These are phyloP conservation scores for Laticauda laticaudata DNA, from an alignment of 2,113 vertebrate species.

Conservation along the genomic window DNA sequence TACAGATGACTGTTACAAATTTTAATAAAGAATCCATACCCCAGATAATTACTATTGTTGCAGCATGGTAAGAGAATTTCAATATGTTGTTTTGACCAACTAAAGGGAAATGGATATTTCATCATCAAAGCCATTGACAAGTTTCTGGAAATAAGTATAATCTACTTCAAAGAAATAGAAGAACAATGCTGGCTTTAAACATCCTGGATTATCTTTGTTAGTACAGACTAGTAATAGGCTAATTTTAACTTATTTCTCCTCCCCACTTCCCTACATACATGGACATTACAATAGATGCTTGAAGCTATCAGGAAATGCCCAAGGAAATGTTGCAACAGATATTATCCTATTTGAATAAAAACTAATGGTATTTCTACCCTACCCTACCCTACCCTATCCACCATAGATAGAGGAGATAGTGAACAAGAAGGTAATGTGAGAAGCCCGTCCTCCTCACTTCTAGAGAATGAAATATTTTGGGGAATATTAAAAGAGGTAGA, in stretches of 20 bases:
- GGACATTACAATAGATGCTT: not conserved
- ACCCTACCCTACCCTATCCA: not conserved
- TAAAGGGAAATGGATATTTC: slow-evolving; percentile 21
- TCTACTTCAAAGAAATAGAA: slow-evolving; percentile 7
- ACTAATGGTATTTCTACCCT: not conserved
- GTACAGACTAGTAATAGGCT: not conserved
- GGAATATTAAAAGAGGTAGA: too few relatives aligned
- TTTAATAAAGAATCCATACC: slow-evolving; percentile 14
- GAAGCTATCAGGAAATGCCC: not conserved
- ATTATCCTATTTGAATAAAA: not conserved
- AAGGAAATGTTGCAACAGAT: not conserved
- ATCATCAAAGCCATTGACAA: slow-evolving; percentile 18
- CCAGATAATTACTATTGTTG: slow-evolving; percentile 14
- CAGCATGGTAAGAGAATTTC: slow-evolving; percentile 12
- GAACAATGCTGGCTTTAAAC: slow-evolving; percentile 8
- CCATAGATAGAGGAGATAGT: not conserved
- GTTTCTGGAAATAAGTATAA: slow-evolving; percentile 14
- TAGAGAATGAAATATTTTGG: too few relatives aligned
- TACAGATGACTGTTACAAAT: slow-evolving; percentile 19
- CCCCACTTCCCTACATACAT: not conserved
- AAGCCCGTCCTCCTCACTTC: too few relatives aligned
- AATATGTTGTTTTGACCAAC: slow-evolving; percentile 20
- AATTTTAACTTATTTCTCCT: not conserved
- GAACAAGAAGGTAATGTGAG: not conserved
- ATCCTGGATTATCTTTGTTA: not conserved